A percentile compares a stretch with the other conserved stretches of the same genome.
phyloP scores from a whole-genome alignment of 2,797 vertebrate species.

The Vespertilio murinus region DNA sequence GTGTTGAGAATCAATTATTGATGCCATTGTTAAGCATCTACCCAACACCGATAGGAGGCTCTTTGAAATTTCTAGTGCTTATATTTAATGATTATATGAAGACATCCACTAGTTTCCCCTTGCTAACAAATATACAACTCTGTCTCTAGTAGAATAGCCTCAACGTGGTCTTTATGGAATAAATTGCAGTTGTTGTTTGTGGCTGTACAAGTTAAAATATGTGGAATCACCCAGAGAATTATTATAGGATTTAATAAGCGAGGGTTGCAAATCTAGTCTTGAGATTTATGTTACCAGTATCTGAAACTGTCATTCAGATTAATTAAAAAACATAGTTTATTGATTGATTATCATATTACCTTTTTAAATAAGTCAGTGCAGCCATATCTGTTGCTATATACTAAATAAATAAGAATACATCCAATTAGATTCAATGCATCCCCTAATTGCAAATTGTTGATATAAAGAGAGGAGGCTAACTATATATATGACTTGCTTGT shows the following conservation, averaged over 20 bases:
- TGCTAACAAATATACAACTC: neutral
- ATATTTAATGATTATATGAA: neutral
- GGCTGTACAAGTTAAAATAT: neutral
- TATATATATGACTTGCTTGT: neutral
- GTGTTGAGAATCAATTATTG: neutral
- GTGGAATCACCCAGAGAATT: neutral
- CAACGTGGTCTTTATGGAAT: neutral
- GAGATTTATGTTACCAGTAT: neutral
- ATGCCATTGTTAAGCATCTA: neutral
- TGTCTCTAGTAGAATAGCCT: neutral
- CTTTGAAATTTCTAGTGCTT: neutral
- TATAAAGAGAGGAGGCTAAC: neutral
- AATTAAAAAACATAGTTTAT: constrained; percentile 19
- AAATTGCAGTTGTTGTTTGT: neutral
- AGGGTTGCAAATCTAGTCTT: neutral
- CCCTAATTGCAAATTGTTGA: neutral
- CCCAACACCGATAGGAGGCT: neutral
- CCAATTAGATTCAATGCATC: neutral
- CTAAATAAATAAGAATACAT: constrained; percentile 22
- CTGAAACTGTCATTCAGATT: neutral
- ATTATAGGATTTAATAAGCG: neutral
- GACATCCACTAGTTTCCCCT: neutral
- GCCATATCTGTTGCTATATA: neutral
- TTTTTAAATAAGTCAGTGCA: neutral
- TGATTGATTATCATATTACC: neutral